Conservation (phyloP, 1,140 invertebrate species). For the Calephelis nemesis region DNA sequence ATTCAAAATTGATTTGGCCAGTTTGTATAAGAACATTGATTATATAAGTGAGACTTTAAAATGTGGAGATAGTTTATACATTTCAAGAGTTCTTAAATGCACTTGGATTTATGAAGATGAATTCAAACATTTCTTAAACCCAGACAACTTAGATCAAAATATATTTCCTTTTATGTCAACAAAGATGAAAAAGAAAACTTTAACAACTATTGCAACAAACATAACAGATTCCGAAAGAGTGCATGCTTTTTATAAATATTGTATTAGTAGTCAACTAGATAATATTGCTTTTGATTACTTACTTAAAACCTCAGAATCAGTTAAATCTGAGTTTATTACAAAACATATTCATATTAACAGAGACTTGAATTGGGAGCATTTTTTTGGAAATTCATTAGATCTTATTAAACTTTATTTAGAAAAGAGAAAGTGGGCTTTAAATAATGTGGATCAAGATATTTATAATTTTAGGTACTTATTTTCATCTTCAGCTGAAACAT, state of each 20-base stretch:
- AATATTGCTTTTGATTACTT: constrained; percentile 36
- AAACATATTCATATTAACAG: constrained; percentile 19
- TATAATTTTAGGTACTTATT: constrained; percentile 31
- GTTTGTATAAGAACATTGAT: constrained; percentile 33
- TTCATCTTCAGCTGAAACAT: constrained; percentile 30
- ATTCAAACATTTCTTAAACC: constrained; percentile 24
- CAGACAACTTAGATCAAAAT: constrained; percentile 34
- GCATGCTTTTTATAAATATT: constrained; percentile 38
- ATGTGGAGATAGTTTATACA: constrained; percentile 38
- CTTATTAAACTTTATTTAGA: constrained; percentile 28
- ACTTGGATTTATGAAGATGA: constrained; percentile 25
- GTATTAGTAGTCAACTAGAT: constrained; percentile 26
- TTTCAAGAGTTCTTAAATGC: constrained; percentile 35
- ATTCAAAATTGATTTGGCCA: constrained; percentile 43
- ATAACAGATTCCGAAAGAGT: constrained; percentile 32
- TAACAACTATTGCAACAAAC: constrained; percentile 34
- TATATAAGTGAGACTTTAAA: constrained; percentile 38
- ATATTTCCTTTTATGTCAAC: constrained; percentile 41
- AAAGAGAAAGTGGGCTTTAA: constrained; percentile 15
- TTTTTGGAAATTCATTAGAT: constrained; percentile 34
- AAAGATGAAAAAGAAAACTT: constrained; percentile 39
- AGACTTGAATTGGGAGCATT: constrained; percentile 20
- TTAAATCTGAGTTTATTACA: constrained; percentile 33
- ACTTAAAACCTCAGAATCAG: constrained; percentile 28
- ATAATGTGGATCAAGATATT: constrained; percentile 13